Percentiles rank a stretch among this genome's conserved stretches.
These are phyloP conservation scores for Machimus rusticus DNA, from an alignment of 2,888 invertebrate species.

Conservation along the genomic window DNA sequence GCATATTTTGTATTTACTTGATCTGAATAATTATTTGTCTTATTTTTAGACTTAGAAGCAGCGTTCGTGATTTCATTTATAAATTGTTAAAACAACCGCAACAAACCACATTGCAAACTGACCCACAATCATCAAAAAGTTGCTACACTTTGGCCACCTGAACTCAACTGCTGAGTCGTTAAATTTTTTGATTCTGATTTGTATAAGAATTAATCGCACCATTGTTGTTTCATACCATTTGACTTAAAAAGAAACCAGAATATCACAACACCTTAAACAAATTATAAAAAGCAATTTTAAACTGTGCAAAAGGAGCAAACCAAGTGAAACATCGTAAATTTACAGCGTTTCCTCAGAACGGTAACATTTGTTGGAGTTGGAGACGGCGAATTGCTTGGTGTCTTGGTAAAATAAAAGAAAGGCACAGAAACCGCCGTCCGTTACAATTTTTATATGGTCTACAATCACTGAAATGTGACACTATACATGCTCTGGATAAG, in stretches of 20 bases:
- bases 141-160: not conserved
- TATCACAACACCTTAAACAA: not conserved
- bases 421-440: not conserved
- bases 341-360: not conserved
- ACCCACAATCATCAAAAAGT: not conserved
- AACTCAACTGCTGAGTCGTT: not conserved
- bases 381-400: not conserved
- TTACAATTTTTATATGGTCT: slow-evolving; percentile 1
- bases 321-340: not conserved
- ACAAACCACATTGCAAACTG: not conserved
- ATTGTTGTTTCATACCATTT: not conserved
- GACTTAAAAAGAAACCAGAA: not conserved
- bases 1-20: not conserved
- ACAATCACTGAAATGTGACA: slow-evolving; percentile 23
- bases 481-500: not conserved
- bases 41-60: not conserved
- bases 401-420: not conserved
- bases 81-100: not conserved
- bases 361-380: not conserved
- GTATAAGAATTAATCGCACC: not conserved
- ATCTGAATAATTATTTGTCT: too few species aligned
- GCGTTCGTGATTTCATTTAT: not conserved
- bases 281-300: not conserved
- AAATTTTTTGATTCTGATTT: not conserved
- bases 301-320: not conserved